Evolutionary conservation across 1,140 invertebrate genomes (phyloP), one percentile per base, ranked within the genome.

Genomic region (Apocrypta bakeri): DNA sequence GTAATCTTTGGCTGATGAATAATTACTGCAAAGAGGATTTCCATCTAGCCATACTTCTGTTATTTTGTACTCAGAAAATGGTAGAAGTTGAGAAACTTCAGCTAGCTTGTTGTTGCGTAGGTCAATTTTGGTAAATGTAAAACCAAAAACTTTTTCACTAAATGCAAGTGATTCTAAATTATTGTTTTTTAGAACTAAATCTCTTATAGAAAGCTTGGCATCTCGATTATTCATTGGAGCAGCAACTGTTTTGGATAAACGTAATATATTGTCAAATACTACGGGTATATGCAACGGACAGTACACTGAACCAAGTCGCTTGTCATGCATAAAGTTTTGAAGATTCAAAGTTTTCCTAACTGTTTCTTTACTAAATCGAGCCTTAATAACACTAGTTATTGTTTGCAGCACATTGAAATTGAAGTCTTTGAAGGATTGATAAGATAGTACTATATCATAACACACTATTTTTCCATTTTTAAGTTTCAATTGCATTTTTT

Each of bases 11-110:
- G 87, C 27, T 0, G 69, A 87, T 0, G 27, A 79, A n/a, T 89
- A 92, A 11, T 84, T 87, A 0, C 69, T 33, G 8, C 91, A 92
- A 0, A 92, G 68, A 4, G 91, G 91, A 87, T 92, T 92, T 0
- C 91, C 91, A 84, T 92, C 91, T 6, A 92, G 64, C 88, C 88
- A 91, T 0, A 92, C 63, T 81, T 92, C 91, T 0, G 88, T 91
- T 64, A 92, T 88, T 56, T 89, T 89, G 25, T 87, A 92, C 27
- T 92, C 90, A 2, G 80, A 83, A 42, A 92, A 92, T 68, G 89
- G 90, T n/a, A 86, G 87, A 42, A 92, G 73, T 48, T 87, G 84
- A 0, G 83, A 78, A 0, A 92, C 79, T n/a, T 92, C 89, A 6
- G 79, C 27, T 14, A 92, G 87, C 21, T 87, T 79, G 85, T 92